Conservation (phyloP, 2,888 invertebrate genomes). For the Idaea aversata region DNA sequence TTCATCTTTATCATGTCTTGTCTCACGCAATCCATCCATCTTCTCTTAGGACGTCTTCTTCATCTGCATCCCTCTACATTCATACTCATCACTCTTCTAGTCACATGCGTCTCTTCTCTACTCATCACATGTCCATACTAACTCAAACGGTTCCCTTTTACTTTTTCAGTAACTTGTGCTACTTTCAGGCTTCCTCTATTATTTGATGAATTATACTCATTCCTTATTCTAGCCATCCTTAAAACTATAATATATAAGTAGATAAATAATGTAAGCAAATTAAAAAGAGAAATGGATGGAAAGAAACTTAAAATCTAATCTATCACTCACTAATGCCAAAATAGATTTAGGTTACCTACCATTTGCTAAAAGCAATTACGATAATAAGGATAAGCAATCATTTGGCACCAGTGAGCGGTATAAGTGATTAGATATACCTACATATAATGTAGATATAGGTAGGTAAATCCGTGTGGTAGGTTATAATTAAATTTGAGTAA, state of each 20-base stretch:
- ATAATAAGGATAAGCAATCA: slow-evolving; percentile 1
- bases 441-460: not conserved
- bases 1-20: too few species aligned
- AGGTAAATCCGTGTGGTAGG: not conserved
- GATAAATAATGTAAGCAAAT: not conserved
- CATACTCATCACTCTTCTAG: too few species aligned
- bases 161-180: too few species aligned
- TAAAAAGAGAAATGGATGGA: not conserved
- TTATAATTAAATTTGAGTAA: slow-evolving; percentile 7
- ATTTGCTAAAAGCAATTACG: not conserved
- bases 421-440: not conserved
- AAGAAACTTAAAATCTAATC: not conserved
- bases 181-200: too few species aligned
- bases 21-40: too few species aligned
- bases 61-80: too few species aligned
- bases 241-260: not conserved
- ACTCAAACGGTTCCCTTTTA: too few species aligned
- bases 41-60: too few species aligned
- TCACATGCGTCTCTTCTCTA: too few species aligned
- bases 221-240: not conserved
- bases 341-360: not conserved
- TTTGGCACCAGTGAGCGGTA: not conserved
- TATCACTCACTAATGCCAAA: not conserved
- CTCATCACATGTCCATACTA: too few species aligned
- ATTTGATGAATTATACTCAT: too few species aligned